phyloP scores from a whole-genome alignment of 2,888 invertebrate species.

The Troides helena region DNA sequence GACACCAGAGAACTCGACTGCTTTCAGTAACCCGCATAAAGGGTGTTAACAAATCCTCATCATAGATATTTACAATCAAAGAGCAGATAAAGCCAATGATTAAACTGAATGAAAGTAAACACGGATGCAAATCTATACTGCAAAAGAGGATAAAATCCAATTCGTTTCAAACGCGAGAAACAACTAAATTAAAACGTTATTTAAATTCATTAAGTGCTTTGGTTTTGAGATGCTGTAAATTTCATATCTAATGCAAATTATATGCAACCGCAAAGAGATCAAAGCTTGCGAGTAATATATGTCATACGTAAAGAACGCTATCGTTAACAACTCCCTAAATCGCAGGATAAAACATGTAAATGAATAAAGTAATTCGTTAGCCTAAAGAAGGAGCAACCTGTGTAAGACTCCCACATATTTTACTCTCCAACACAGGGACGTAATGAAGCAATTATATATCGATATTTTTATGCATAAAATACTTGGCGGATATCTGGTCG shows the following conservation, averaged over 20 bases:
- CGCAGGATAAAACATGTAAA: conserved; percentile 40
- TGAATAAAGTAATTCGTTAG: conserved; percentile 32
- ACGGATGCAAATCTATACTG: neutral
- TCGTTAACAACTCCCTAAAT: conserved; percentile 42
- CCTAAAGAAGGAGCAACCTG: conserved; percentile 56
- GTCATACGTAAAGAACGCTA: conserved; percentile 1
- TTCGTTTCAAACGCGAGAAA: neutral
- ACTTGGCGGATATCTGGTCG: conserved; percentile 75
- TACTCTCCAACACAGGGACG: conserved; percentile 78
- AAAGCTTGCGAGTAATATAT: conserved; percentile 9
- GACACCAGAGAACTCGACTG: conserved; percentile 72
- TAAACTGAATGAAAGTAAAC: conserved; percentile 8
- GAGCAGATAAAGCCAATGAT: neutral
- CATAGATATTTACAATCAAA: conserved; percentile 23
- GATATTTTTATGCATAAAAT: conserved; percentile 81
- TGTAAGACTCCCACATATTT: conserved; percentile 78
- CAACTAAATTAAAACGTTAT: neutral
- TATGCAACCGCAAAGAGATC: conserved; percentile 13
- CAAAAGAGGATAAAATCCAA: neutral
- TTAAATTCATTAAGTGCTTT: conserved; percentile 3
- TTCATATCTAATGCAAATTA: conserved; percentile 10
- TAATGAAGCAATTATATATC: conserved; percentile 81
- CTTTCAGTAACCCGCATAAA: conserved; percentile 52
- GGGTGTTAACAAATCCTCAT: conserved; percentile 47
- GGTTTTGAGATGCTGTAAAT: neutral